Base-by-base conservation (phyloP, 1,140 invertebrate species). In the Littorina saxatilis region DNA sequence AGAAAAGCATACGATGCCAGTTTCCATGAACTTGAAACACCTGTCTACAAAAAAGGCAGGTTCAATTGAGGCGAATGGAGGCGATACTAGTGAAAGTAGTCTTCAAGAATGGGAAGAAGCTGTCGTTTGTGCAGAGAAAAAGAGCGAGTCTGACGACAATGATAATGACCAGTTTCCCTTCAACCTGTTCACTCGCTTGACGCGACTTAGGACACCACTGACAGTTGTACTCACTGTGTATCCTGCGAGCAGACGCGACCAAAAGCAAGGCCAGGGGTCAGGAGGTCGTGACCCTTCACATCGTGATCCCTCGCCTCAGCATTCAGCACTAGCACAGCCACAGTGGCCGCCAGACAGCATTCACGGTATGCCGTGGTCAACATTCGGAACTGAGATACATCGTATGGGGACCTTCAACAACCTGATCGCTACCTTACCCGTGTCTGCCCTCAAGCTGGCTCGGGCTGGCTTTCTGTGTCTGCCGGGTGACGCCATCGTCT, bases 401-500 rank as follows among this genome's bases (percentile, higher is more conserved):
- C 94, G 97, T 47, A 87, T 97, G 35, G 92, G 93, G 82, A 95
- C 95, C 3, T 98, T 96, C 90, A 92, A 92, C 66, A 93, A 94
- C 32, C 88, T 90, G 86, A 77, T 85, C 23, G 20, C 77, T 50
- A 39, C 70, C 43, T 94, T 96, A 90, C 94, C 94, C 74, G 96
- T 96, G 87, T 95, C 94, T 81, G 96, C 96, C 15, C 94, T 95
- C 70, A 93, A 95, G 72, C 92, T 99, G 29, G 96, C 96, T 55
- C 95, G 96, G 83, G 96, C 97, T 81, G 87, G 87, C 29, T 87
- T 88, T 84, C 83, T 79, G 50, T 84, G 80, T 55, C 32, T 35
- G 15, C 63, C 20, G 27, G 80, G 80, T 47, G 83, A 76, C n/a
- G 17, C 23, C 2, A 84, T 87, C 0, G 72, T 73, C 32, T 88